Base-by-base conservation (phyloP, 2,797 vertebrate genomes). In the Cottoperca gobio region DNA sequence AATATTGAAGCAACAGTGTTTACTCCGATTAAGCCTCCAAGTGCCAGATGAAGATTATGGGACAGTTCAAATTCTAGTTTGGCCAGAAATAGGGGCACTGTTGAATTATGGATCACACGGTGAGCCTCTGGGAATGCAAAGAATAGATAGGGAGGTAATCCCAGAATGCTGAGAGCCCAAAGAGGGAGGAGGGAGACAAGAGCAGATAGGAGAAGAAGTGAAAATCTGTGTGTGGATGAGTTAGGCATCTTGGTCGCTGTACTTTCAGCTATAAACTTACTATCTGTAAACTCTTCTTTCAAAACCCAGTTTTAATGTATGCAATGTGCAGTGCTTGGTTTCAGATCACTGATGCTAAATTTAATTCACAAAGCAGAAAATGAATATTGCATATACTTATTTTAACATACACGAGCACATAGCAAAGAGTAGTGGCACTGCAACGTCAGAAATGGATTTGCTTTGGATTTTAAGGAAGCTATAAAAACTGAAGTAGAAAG, bases 21-120 rank as follows among this genome's bases (percentile, higher is more conserved):
- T 89, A 91, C 87, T 86, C 86, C 87, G 89, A 93, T 93, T 92
- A 92, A 86, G 83, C 85, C 86, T 85, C 87, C 88, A 86, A 92
- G 92, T 93, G 92, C 85, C 86, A 83, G 91, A 89, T 92, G 87
- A 89, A 89, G 92, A 93, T 93, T 93, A 91, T 89, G 77, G 89
- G 78, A 86, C 88, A 90, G 91, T 90, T 92, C 82, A 91, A 90
- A 92, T 91, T 91, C 79, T 71, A 69, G 84, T 91, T 91, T 87
- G 84, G 83, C 55, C 78, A 91, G 84, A 91, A 92, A 91, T 89
- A 86, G 84, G 81, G 81, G 65, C 78, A 65, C 66, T 91, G 93
- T 91, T 93, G 88, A 92, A 93, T 93, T 92, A 94, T 92, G 89
- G 93, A 94, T 93, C 89, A 90, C 81, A 88, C 82, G 19, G 83